Evolutionary conservation across 2,888 invertebrate genomes (phyloP), one percentile per base, ranked within the genome.

Genomic region (Thecophora atra): DNA sequence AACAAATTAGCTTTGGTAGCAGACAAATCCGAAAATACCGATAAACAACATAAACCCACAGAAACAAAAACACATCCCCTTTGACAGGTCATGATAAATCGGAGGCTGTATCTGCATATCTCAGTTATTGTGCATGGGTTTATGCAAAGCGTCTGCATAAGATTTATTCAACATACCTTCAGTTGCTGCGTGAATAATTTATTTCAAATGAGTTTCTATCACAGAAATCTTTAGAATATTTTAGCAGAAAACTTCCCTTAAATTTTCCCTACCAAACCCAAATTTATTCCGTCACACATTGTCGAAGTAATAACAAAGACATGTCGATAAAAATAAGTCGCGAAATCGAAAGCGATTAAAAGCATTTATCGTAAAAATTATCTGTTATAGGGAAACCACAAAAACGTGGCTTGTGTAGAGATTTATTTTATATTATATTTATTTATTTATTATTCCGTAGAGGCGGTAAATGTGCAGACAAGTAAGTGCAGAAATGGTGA

Each of bases 91-190:
- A 28, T 65, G 65, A 65, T 65, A 52, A 52, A 52, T 65, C 28
- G 51, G 47, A n/a, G 21, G 28, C 3, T 19, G 37, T 37, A 11
- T 37, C 37, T 37, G 37, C n/a, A n/a, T 37, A 11, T 37, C 1
- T 11, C 37, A 37, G n/a, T n/a, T n/a, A n/a, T n/a, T n/a, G n/a
- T n/a, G n/a, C n/a, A n/a, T n/a, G n/a, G n/a, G n/a, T n/a, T n/a
- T n/a, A n/a, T n/a, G n/a, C n/a, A n/a, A n/a, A n/a, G n/a, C 5
- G 21, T 21, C 19, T 21, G 54, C 3, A 17, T n/a, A 28, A 65
- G 65, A 65, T 65, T 65, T 52, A 65, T 65, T 65, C 51, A 65
- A 47, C 51, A 65, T 51, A 26, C 65, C 24, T 47, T 65, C 65
- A 52, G 51, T 65, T 28, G 28, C 47, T 42, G 24, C 37, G 63